phyloP scores from a whole-genome alignment of 2,888 invertebrate genomes.

The Leptinotarsa rubiginosa region DNA sequence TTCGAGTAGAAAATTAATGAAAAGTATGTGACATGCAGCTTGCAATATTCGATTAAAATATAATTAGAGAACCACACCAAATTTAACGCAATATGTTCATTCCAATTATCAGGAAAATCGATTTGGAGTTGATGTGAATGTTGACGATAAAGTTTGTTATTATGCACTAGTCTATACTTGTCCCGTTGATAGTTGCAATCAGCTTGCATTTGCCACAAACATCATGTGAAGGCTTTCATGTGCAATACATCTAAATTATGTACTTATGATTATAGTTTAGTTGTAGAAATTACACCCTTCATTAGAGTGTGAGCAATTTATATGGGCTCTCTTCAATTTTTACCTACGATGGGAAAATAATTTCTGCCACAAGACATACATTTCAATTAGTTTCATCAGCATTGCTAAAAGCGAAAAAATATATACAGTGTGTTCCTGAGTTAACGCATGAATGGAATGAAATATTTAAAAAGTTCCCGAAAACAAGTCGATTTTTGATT shows the following conservation, averaged over 20 bases:
- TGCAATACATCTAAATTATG: neutral
- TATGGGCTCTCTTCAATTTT: too few species aligned
- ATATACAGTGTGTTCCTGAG: too few species aligned
- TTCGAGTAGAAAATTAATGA: neutral
- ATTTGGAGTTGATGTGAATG: neutral
- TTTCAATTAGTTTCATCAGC: too few species aligned
- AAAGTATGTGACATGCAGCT: neutral
- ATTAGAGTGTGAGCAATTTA: too few species aligned
- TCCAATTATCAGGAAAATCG: neutral
- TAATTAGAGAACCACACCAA: neutral
- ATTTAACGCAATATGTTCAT: constrained; percentile 4
- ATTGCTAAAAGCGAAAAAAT: too few species aligned
- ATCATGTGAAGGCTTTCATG: neutral
- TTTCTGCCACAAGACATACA: too few species aligned
- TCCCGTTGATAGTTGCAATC: neutral
- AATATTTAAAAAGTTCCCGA: too few species aligned
- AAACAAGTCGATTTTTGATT: too few species aligned
- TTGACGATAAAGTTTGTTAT: neutral
- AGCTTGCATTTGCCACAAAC: neutral
- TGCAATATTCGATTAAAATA: constrained; percentile 11
- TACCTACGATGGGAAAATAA: too few species aligned
- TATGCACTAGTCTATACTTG: neutral
- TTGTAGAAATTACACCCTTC: too few species aligned
- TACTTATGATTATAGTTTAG: too few species aligned
- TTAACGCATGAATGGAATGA: too few species aligned